Base-by-base conservation (phyloP, 1,140 invertebrate genomes). In the Archivesica marissinica region DNA sequence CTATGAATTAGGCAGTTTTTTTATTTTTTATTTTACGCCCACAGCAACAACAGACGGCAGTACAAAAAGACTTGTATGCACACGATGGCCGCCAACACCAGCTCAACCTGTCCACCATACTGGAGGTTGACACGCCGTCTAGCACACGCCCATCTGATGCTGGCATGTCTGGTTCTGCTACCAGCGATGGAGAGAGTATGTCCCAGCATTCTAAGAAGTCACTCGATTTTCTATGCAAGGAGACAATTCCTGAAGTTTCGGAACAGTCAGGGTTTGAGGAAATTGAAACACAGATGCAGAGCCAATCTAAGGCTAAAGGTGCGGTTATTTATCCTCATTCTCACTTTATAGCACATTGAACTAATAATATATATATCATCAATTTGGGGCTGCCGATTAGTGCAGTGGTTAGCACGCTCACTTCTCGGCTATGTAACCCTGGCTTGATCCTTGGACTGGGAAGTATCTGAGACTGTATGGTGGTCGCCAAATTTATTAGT, bases 91-190 rank as follows among this genome's bases (percentile, higher is more conserved):
- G 75, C 15, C 76, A 86, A n/a, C 88, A 86, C 20, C 85, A 87
- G 68, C 84, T 88, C 41, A 90, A 88, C 38, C 64, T 85, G 47
- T 85, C 82, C 61, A 90, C 89, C 39, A 90, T 90, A n/a, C 38
- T 86, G 30, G 89, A 90, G 47, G 86, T 90, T 47, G 89, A 90
- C 68, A 89, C 89, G 0, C 89, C 89, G 0, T 33, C 50, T 25
- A 85, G 82, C 35, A 77, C 70, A 23, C 25, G 77, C 28, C 77
- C 59, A 0, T 79, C 77, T 33, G 80, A 83, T n/a, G 38, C 76
- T 4, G 76, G 76, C 39, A 23, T 35, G 41, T 50, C 33, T 11
- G 47, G 47, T 33, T 50, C 72, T 0, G 25, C 41, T 9, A 33
- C 30, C 35, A 78, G 76, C 47, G 76, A 78, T 11, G 76, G 28